These are phyloP conservation scores for Rhopilema esculentum DNA, from an alignment of 30 jellyfish, hydroid and myxozoan genomes.

Conservation along the genomic window DNA sequence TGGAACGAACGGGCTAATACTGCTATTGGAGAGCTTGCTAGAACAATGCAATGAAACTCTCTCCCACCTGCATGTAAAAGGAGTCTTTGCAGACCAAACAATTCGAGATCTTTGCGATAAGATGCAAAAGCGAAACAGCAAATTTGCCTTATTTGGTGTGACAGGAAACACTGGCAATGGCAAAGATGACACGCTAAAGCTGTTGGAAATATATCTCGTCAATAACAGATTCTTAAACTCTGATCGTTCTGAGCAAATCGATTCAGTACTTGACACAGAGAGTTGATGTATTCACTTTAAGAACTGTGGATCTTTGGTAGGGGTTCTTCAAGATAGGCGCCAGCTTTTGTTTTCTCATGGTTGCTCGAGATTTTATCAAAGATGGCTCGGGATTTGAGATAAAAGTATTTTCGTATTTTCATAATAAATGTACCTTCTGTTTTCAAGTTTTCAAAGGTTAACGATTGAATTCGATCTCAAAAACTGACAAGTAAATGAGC, in stretches of 20 bases:
- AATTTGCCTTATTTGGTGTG: conserved; percentile 49
- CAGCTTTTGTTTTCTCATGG: no score
- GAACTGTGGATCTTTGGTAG: not conserved
- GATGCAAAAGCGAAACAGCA: conserved; percentile 16
- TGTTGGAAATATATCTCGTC: conserved; percentile 39
- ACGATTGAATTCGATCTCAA: no score
- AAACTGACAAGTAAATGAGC: no score
- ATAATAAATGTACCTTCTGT: no score
- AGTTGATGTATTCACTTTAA: not conserved
- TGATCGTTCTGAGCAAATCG: conserved; percentile 20
- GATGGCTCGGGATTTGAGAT: no score
- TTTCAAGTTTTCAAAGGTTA: no score
- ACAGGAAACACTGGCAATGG: conserved; percentile 20
- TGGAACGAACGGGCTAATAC: conserved; percentile 62
- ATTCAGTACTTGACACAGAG: not conserved
- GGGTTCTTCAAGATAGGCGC: not conserved
- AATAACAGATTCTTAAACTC: conserved; percentile 36
- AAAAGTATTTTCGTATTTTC: no score
- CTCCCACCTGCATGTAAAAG: conserved; percentile 60
- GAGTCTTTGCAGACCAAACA: conserved; percentile 62
- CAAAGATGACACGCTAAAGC: conserved; percentile 29
- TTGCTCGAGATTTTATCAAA: no score
- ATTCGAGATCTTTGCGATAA: conserved; percentile 18
- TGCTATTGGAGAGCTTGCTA: conserved; percentile 31
- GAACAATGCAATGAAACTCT: conserved; percentile 32